phyloP scores from a whole-genome alignment of 37 sponge, comb jelly and placozoan genomes.

The Diacarnus erythraeanus region DNA sequence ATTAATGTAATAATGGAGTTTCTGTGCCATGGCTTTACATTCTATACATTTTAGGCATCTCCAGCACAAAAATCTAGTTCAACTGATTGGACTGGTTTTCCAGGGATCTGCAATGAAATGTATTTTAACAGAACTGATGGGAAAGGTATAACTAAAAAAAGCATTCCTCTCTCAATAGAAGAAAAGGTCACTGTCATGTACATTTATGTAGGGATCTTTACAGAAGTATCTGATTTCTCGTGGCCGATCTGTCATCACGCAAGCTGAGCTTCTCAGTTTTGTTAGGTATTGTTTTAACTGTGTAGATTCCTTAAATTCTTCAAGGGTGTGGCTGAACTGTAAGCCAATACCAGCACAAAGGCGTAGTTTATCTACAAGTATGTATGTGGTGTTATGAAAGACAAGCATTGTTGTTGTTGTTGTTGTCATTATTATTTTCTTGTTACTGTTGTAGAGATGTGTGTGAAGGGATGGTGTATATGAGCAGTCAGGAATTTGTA shows the following conservation, averaged over 20 bases:
- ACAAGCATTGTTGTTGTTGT: neutral
- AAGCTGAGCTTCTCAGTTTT: constrained; percentile 56
- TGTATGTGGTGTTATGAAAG: neutral
- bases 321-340: too few species aligned
- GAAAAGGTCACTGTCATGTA: too few species aligned
- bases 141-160: constrained; percentile 38
- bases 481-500: constrained; percentile 55
- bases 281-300: too few species aligned
- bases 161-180: neutral
- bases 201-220: constrained; percentile 66
- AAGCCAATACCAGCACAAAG: too few species aligned
- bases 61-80: constrained; percentile 82
- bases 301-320: too few species aligned
- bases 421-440: neutral
- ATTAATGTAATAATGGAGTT: constrained; percentile 6
- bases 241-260: constrained; percentile 57
- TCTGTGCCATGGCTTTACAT: constrained; percentile 37
- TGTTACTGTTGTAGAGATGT: constrained; percentile 48
- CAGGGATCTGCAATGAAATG: constrained; percentile 26
- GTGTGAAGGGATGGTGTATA: constrained; percentile 73
- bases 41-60: constrained; percentile 72
- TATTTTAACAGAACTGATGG: constrained; percentile 78
- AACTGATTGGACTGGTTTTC: constrained; percentile 80
- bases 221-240: constrained; percentile 65
- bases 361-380: neutral